phyloP scores from a whole-genome alignment of 1,140 invertebrate genomes.

The Ceratina japonica region DNA sequence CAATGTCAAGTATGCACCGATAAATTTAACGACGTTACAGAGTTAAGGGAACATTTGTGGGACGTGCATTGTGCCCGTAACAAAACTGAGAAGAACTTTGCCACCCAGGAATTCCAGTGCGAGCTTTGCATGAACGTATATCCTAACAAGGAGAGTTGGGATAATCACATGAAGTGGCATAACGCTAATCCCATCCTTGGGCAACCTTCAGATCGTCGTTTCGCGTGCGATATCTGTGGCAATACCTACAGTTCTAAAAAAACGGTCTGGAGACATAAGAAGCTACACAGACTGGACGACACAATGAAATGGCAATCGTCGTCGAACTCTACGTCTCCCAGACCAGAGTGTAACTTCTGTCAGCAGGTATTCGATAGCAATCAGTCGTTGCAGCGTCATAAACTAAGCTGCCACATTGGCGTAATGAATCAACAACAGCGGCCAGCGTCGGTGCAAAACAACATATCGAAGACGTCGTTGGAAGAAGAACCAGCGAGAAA shows the following conservation, averaged over 20 bases:
- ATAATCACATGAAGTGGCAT: slow-evolving; percentile 80
- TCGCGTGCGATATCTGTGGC: slow-evolving; percentile 81
- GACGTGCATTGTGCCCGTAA: slow-evolving; percentile 74
- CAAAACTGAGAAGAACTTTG: slow-evolving; percentile 72
- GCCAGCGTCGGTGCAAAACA: slow-evolving; percentile 3
- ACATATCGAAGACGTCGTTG: not conserved
- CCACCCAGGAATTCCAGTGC: slow-evolving; percentile 79
- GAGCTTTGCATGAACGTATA: slow-evolving; percentile 82
- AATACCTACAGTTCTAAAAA: slow-evolving; percentile 80
- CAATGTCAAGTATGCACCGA: slow-evolving; percentile 77
- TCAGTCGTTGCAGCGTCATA: slow-evolving; percentile 57
- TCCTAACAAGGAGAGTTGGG: slow-evolving; percentile 79
- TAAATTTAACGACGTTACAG: slow-evolving; percentile 69
- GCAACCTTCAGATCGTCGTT: slow-evolving; percentile 65
- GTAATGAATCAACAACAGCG: not conserved
- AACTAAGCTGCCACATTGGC: slow-evolving; percentile 33
- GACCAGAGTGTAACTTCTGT: slow-evolving; percentile 80
- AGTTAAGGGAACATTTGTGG: slow-evolving; percentile 74
- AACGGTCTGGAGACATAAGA: slow-evolving; percentile 80
- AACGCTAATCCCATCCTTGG: slow-evolving; percentile 71
- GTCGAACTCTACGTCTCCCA: slow-evolving; percentile 74
- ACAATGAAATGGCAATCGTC: slow-evolving; percentile 59
- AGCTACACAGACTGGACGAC: slow-evolving; percentile 69
- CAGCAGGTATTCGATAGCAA: slow-evolving; percentile 80
- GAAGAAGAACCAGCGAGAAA: slow-evolving; percentile 34